Conservation (phyloP, 2,797 vertebrate genomes). For the Picus viridis region DNA sequence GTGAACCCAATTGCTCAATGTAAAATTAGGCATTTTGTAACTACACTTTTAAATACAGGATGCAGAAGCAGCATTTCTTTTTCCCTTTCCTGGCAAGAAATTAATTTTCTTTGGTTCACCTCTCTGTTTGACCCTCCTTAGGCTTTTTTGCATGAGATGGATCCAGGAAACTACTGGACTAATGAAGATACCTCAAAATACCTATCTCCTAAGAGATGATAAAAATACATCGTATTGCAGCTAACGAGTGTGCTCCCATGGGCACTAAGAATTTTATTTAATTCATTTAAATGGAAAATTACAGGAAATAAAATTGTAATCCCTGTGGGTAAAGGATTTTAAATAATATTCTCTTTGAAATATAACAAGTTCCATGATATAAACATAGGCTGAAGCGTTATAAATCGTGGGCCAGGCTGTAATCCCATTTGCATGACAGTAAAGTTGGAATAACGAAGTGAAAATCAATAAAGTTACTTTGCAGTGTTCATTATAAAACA, state of each 20-base stretch:
- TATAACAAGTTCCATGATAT: neutral
- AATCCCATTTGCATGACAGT: neutral
- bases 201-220: neutral
- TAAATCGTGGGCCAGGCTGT: neutral
- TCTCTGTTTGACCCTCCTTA: neutral
- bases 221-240: neutral
- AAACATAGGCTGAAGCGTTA: neutral
- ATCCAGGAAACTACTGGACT: neutral
- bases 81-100: neutral
- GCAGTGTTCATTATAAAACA: neutral
- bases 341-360: neutral
- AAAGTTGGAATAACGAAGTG: neutral
- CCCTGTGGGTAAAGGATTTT: neutral
- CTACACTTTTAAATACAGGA: neutral
- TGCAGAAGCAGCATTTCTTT: neutral
- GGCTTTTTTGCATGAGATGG: neutral
- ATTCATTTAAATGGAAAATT: slow-evolving; percentile 52
- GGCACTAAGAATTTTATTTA: slow-evolving; percentile 5
- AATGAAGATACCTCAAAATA: slow-evolving; percentile 31
- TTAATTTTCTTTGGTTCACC: neutral
- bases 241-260: neutral
- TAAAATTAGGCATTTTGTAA: neutral
- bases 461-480: neutral
- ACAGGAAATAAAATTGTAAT: slow-evolving; percentile 26
- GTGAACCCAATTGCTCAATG: neutral